Evolutionary conservation across 2,888 invertebrate genomes (phyloP), one percentile per base, ranked within the genome.

Genomic region (Glaucopsyche alexis): DNA sequence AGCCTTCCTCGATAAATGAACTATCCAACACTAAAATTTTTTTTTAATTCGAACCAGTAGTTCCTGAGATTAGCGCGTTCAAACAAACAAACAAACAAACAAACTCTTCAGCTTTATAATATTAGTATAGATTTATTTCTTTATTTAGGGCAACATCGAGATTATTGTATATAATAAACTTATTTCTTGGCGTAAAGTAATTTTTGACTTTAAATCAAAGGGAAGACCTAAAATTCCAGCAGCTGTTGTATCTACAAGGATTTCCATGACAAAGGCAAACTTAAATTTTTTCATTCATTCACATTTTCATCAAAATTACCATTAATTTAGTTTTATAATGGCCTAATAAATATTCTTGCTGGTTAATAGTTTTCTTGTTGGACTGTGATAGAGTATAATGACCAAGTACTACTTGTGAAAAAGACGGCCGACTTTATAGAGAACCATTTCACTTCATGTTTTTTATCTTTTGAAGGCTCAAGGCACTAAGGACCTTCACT

Each of bases 301-400:
- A 55, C 11, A 38, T 19, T 60, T 60, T 11, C 13, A 60, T 9
- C 13, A 13, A 38, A 14, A 29, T 60, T 29, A 29, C 7, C 29
- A 60, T 60, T 60, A 29, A 60, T 60, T 60, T 60, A 38, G 6
- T 38, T 29, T 60, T 60, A 29, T 29, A 60, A 60, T 60, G 14
- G 14, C 19, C 14, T 38, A 29, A 60, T 29, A 19, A 60, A 60
- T 60, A 29, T 60, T 55, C 13, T 60, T 60, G 19, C 9, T 60
- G 7, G 60, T 11, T 29, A 29, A 60, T 38, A 38, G 60, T 29
- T 11, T 38, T 11, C 19, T 38, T 38, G 29, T 29, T 60, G 5
- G 3, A 8, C 8, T 55, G 19, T 13, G 11, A 55, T 55, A 55
- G 3, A 16, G n/a, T n/a, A 7, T 50, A 7, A 50, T 50, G 50